These are phyloP conservation scores for Clusia tigrina DNA, from an alignment of 2,888 invertebrate species.

Conservation along the genomic window DNA sequence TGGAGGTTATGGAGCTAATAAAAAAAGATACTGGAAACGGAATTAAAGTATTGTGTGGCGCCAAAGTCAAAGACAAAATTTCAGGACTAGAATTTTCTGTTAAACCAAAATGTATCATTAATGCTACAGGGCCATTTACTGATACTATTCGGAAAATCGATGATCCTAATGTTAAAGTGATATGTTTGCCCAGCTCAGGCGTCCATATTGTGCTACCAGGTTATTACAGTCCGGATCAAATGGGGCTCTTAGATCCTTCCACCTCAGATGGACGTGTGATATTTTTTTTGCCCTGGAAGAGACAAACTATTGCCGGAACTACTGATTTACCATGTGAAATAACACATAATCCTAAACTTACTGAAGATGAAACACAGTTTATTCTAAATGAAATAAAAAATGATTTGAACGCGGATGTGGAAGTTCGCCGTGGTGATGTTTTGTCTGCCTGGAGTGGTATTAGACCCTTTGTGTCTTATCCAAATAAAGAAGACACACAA, in stretches of 20 bases:
- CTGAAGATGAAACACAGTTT: slow-evolving; percentile 97
- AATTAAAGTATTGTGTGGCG: slow-evolving; percentile 70
- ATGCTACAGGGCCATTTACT: slow-evolving; percentile 98
- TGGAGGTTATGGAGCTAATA: slow-evolving; percentile 78
- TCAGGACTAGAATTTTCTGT: slow-evolving; percentile 85
- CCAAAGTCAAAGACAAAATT: slow-evolving; percentile 80
- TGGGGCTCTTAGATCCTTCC: slow-evolving; percentile 97
- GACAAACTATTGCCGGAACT: slow-evolving; percentile 92
- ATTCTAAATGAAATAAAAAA: slow-evolving; percentile 96
- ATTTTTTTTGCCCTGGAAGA: slow-evolving; percentile 99
- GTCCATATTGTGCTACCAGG: slow-evolving; percentile 98
- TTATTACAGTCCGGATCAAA: slow-evolving; percentile 96
- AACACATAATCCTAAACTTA: slow-evolving; percentile 91
- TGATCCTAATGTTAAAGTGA: slow-evolving; percentile 78
- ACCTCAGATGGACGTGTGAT: slow-evolving; percentile 99
- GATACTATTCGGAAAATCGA: slow-evolving; percentile 95
- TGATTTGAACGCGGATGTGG: slow-evolving; percentile 94
- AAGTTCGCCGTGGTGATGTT: slow-evolving; percentile 98
- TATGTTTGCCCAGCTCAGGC: slow-evolving; percentile 96
- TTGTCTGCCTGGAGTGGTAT: slow-evolving; percentile 98
- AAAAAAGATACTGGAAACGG: slow-evolving; percentile 69
- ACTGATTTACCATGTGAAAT: slow-evolving; percentile 95
- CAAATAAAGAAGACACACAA: slow-evolving; percentile 96
- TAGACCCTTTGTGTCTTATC: slow-evolving; percentile 95
- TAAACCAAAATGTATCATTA: slow-evolving; percentile 92